Percentiles rank a stretch among this genome's conserved stretches.
Conservation (phyloP, 2,888 invertebrate genomes). For the Ormyrus nitidulus region DNA sequence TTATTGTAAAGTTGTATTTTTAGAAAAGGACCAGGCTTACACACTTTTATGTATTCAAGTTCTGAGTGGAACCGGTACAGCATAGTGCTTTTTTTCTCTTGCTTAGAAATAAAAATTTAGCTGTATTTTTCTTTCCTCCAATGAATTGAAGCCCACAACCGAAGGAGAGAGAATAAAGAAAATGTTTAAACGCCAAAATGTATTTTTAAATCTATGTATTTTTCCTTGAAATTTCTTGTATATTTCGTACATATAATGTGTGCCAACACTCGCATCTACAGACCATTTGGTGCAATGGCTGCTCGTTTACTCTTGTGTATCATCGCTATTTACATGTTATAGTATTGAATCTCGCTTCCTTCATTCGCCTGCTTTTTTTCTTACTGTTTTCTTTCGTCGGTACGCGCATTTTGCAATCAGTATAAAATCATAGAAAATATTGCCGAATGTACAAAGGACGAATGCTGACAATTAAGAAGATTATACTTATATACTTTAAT, state of each 20-base stretch:
- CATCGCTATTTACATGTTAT: slow-evolving; percentile 52
- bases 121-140: no score
- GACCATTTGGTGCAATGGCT: slow-evolving; percentile 36
- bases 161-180: no score
- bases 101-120: no score
- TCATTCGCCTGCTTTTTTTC: neutral
- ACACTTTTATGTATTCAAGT: no score
- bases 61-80: no score
- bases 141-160: no score
- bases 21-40: no score
- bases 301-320: slow-evolving; percentile 45
- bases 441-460: slow-evolving; percentile 56
- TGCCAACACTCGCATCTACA: slow-evolving; percentile 55
- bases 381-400: slow-evolving; percentile 14
- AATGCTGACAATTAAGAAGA: slow-evolving; percentile 52
- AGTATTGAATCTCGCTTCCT: slow-evolving; percentile 41
- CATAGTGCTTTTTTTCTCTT: no score
- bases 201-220: slow-evolving; percentile 57
- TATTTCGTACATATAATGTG: slow-evolving; percentile 56
- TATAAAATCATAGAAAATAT: slow-evolving; percentile 57
- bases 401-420: slow-evolving; percentile 46
- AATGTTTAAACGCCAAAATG: no score
- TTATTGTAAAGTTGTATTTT: no score
- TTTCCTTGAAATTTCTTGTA: slow-evolving; percentile 53
- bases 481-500: slow-evolving; percentile 49